Conservation (phyloP, 2,113 vertebrate genomes). For the Piprites chloris region DNA sequence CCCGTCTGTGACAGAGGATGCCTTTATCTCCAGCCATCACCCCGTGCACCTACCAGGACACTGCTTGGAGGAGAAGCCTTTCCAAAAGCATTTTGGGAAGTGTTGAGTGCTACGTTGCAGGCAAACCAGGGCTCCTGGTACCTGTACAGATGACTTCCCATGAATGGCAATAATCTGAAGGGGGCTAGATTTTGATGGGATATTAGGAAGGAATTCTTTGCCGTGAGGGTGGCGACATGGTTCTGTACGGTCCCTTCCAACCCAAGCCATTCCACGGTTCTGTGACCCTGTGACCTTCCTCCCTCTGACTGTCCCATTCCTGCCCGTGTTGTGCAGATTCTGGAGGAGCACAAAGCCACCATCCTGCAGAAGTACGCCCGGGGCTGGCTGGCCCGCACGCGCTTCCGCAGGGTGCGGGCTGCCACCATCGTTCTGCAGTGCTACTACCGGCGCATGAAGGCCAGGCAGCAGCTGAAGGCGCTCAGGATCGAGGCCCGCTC, state of each 20-base stretch:
- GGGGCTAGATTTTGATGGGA: background rate
- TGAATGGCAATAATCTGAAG: background rate
- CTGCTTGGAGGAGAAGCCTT: background rate
- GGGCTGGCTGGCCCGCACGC: slow-evolving; percentile 81
- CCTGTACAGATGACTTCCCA: background rate
- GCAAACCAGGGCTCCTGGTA: background rate
- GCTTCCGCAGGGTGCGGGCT: slow-evolving; percentile 53
- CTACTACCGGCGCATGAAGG: slow-evolving; percentile 77
- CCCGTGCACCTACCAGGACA: background rate
- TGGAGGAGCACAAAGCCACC: slow-evolving; percentile 85
- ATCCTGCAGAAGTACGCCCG: slow-evolving; percentile 83
- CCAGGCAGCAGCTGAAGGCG: slow-evolving; percentile 79
- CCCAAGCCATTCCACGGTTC: fast-evolving
- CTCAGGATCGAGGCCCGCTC: slow-evolving; percentile 92
- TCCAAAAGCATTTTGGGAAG: background rate
- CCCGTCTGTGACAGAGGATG: fast-evolving
- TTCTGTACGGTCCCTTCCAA: too few relatives aligned
- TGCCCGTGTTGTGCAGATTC: slow-evolving; percentile 64
- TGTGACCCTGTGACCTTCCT: fast-evolving
- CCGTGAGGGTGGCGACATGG: background rate
- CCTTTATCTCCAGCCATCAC: background rate
- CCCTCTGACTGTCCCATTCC: background rate
- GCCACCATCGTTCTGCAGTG: slow-evolving; percentile 88
- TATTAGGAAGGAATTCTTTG: background rate
- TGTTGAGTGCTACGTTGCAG: background rate